phyloP scores from a whole-genome alignment of 2,888 invertebrate species.

The Xylocampa areola region DNA sequence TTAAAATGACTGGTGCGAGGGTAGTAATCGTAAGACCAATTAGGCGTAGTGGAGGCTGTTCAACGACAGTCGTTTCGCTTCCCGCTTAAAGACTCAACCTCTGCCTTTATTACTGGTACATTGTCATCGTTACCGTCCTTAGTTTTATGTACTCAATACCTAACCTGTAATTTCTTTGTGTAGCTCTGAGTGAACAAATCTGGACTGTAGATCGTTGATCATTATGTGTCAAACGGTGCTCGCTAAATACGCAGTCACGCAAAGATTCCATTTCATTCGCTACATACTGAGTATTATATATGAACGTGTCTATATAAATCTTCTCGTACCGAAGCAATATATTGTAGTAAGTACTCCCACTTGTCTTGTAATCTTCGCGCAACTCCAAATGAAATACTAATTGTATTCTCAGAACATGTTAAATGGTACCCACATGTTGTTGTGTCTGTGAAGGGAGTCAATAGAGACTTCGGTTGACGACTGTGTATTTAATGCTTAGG shows the following conservation, averaged over 20 bases:
- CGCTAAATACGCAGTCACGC: constrained; percentile 51
- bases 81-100: constrained; percentile 70
- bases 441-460: constrained; percentile 54
- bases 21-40: constrained; percentile 74
- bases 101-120: constrained; percentile 67
- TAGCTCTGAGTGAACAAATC: constrained; percentile 29
- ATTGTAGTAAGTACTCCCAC: constrained; percentile 64
- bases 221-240: constrained; percentile 34
- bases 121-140: constrained; percentile 62
- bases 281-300: constrained; percentile 47
- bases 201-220: constrained; percentile 33
- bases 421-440: constrained; percentile 57
- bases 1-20: constrained; percentile 51
- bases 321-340: constrained; percentile 63
- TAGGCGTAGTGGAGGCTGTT: constrained; percentile 70
- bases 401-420: constrained; percentile 69
- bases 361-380: constrained; percentile 67
- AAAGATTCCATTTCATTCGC: constrained; percentile 59
- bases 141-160: constrained; percentile 48
- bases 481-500: constrained; percentile 47
- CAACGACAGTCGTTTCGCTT: constrained; percentile 67
- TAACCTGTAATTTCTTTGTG: constrained; percentile 45
- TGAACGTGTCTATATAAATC: constrained; percentile 61
- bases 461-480: constrained; percentile 63
- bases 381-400: constrained; percentile 73